Base-by-base conservation (phyloP, 2,888 invertebrate genomes). In the Nysson spinosus region DNA sequence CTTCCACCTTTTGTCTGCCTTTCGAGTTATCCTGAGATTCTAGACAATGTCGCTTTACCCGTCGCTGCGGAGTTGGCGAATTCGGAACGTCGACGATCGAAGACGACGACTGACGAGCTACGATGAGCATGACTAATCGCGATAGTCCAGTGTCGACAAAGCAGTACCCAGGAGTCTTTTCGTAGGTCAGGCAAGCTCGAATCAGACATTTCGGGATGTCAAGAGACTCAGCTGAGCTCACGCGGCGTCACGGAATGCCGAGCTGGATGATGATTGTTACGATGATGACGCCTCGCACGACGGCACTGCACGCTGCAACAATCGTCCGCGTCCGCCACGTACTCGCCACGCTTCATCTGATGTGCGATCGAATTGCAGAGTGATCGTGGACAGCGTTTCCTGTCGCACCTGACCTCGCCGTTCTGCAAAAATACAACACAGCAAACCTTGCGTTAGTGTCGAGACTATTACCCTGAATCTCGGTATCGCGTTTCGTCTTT, bases 331-430 rank as follows among this genome's bases (percentile, higher is more conserved):
- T 80, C 85, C 64, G 88, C 88, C 44, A 80, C 74, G 61, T 75
- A 75, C 42, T 81, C 82, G 54, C 83, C 82, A 9, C 86, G 86
- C 67, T 82, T 87, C 80, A 83, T 87, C 82, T 85, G 88, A 73
- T 83, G 86, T 56, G 83, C 87, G 81, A 86, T 88, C 71, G 89
- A 89, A 71, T 90, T 91, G 87, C 94, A 94, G 66, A 92, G 90
- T 30, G 91, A 90, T 58, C 92, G 90, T n/a, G 93, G 91, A 87
- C 95, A 95, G n/a, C 93, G 91, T 83, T 94, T 94, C 68, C 95
- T 90, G 72, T 93, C 92, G 87, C 96, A 96, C 60, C 91, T 93
- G 60, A 94, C 92, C 79, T 91, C 92, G 49, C 95, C 94, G 84
- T 95, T 95, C 96, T 96, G 88, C 0, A 88, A 85, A 66, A 60